Conservation (phyloP, 2,888 invertebrate genomes). For the Hydraecia micacea region DNA sequence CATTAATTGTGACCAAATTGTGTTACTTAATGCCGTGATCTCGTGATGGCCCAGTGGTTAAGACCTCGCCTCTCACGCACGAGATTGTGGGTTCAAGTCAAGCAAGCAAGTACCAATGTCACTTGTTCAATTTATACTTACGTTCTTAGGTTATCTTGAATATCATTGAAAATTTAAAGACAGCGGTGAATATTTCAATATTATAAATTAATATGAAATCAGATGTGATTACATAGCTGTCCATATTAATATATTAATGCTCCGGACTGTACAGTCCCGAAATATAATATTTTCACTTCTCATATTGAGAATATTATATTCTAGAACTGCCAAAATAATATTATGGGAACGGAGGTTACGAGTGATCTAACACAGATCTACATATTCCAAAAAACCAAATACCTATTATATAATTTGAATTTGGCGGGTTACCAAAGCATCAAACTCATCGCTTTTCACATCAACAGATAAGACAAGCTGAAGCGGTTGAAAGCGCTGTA, state of each 20-base stretch:
- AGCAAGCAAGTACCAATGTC: not conserved
- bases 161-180: too few relatives aligned
- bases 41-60: not conserved
- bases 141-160: not conserved
- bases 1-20: too few relatives aligned
- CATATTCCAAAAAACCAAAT: not conserved
- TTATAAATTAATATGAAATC: not conserved
- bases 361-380: not conserved
- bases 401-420: not conserved
- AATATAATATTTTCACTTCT: too few relatives aligned
- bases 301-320: not conserved
- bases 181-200: not conserved
- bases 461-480: constrained; percentile 33
- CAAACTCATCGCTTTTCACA: not conserved
- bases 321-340: not conserved
- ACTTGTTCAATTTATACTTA: not conserved
- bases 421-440: not conserved
- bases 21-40: not conserved
- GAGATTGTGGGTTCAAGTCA: not conserved
- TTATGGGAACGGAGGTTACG: not conserved
- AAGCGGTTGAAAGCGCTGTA: not conserved
- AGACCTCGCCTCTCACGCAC: not conserved
- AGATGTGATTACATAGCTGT: not conserved
- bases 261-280: not conserved
- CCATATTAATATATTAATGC: not conserved